Percentiles rank a stretch among this genome's conserved stretches.
phyloP scores from a whole-genome alignment of 2,888 invertebrate species.

The Scaptomyza flava region DNA sequence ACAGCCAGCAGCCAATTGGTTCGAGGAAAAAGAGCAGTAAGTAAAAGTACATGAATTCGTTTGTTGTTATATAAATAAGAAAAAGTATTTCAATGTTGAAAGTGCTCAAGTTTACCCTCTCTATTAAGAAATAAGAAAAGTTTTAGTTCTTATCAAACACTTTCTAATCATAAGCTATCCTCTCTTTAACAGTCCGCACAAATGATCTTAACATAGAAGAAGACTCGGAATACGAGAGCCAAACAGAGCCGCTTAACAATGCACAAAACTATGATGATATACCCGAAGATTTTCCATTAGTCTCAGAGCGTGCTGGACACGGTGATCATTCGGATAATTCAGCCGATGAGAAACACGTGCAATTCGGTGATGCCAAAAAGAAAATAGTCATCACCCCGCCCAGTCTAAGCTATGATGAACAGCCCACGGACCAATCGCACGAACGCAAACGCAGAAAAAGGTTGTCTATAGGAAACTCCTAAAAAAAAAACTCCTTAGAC shows the following conservation, averaged over 20 bases:
- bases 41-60: background rate
- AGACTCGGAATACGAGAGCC: slow-evolving; percentile 82
- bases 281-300: slow-evolving; percentile 84
- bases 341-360: slow-evolving; percentile 85
- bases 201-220: slow-evolving; percentile 83
- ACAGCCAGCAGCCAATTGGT: slow-evolving; percentile 77
- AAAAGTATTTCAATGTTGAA: no score
- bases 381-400: slow-evolving; percentile 83
- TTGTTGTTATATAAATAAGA: background rate
- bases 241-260: slow-evolving; percentile 80
- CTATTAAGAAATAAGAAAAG: no score
- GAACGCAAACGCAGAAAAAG: slow-evolving; percentile 85
- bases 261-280: slow-evolving; percentile 83
- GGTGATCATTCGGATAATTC: slow-evolving; percentile 84
- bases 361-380: slow-evolving; percentile 84
- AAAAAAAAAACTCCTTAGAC: background rate
- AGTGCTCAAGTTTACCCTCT: no score
- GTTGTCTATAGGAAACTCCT: slow-evolving; percentile 61
- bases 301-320: slow-evolving; percentile 84
- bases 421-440: slow-evolving; percentile 83
- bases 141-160: no score
- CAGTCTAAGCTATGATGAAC: slow-evolving; percentile 81
- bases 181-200: slow-evolving; percentile 76
- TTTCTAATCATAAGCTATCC: no score
- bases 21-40: slow-evolving; percentile 78